A percentile compares a stretch with the other conserved stretches of the same genome.
Evolutionary conservation across 1,140 invertebrate species (phyloP).

Genomic region (Penaeus indicus): DNA sequence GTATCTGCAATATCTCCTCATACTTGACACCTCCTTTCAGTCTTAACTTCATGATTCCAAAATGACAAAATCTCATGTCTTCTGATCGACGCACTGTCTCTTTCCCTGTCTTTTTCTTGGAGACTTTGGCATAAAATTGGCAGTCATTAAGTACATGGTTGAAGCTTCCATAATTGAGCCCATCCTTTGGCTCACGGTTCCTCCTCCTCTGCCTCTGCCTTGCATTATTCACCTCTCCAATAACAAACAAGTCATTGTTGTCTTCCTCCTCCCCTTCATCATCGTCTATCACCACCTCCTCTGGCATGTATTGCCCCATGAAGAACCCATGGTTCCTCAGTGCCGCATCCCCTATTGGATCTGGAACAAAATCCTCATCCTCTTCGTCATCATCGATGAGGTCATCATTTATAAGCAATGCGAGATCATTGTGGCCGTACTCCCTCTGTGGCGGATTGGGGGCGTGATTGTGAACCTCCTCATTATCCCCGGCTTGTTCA

Average conservation of each 20-base stretch:
- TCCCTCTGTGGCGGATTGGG: background rate
- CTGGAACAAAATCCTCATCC: slow-evolving; percentile 15
- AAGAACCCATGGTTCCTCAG: background rate
- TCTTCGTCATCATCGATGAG: slow-evolving; percentile 22
- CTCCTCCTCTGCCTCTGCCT: slow-evolving; percentile 32
- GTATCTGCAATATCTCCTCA: slow-evolving; percentile 39
- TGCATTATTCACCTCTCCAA: background rate
- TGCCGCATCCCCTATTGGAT: background rate
- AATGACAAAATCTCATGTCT: slow-evolving; percentile 36
- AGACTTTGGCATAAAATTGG: slow-evolving; percentile 58
- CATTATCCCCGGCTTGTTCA: background rate
- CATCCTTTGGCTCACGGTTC: slow-evolving; percentile 27
- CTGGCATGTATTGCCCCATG: background rate
- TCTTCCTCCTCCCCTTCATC: slow-evolving; percentile 40
- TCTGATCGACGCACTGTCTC: background rate
- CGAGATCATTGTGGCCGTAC: slow-evolving; percentile 23
- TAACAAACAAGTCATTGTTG: background rate
- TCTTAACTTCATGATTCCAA: slow-evolving; percentile 49
- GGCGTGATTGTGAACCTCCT: background rate
- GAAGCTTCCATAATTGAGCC: slow-evolving; percentile 60
- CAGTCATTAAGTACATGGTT: slow-evolving; percentile 58
- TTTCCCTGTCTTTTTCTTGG: slow-evolving; percentile 33
- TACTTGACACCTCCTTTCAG: slow-evolving; percentile 36
- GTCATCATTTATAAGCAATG: slow-evolving; percentile 30
- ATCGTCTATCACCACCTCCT: slow-evolving; percentile 40